phyloP scores from a whole-genome alignment of 2,113 vertebrate genomes.

The Hiodon alosoides region DNA sequence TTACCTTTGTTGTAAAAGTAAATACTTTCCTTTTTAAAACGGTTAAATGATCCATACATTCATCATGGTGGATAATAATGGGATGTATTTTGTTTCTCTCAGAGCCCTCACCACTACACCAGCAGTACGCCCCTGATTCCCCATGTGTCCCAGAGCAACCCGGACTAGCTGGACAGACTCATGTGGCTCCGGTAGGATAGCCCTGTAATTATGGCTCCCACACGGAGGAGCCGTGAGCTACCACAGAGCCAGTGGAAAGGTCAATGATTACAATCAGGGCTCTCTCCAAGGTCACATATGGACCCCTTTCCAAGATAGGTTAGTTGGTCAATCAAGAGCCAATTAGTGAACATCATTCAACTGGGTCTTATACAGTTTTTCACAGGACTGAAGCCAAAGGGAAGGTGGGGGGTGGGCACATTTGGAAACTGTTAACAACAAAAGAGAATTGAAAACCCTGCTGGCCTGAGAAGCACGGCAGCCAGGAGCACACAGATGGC shows the following conservation, averaged over 20 bases:
- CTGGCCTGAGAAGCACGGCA: conserved; percentile 19
- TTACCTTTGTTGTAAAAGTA: too few species aligned
- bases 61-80: too few species aligned
- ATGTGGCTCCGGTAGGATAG: conserved; percentile 43
- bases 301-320: conserved; percentile 58
- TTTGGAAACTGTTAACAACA: conserved; percentile 62
- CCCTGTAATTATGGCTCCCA: conserved; percentile 7
- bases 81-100: too few species aligned
- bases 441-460: conserved; percentile 40
- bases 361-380: conserved; percentile 49
- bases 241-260: conserved; percentile 25
- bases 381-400: conserved; percentile 48
- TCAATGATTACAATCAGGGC: conserved; percentile 47
- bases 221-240: background rate
- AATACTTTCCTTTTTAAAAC: too few species aligned
- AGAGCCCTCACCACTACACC: background rate
- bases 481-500: conserved; percentile 39
- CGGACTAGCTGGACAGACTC: conserved; percentile 6
- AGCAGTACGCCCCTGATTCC: background rate
- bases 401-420: conserved; percentile 33
- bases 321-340: conserved; percentile 82
- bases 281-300: conserved; percentile 44
- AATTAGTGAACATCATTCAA: conserved; percentile 57
- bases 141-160: too few species aligned
- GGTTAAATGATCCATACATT: too few species aligned